Evolutionary conservation across 1,140 invertebrate species (phyloP).

Genomic region (Brachionus asplanchnoidis): DNA sequence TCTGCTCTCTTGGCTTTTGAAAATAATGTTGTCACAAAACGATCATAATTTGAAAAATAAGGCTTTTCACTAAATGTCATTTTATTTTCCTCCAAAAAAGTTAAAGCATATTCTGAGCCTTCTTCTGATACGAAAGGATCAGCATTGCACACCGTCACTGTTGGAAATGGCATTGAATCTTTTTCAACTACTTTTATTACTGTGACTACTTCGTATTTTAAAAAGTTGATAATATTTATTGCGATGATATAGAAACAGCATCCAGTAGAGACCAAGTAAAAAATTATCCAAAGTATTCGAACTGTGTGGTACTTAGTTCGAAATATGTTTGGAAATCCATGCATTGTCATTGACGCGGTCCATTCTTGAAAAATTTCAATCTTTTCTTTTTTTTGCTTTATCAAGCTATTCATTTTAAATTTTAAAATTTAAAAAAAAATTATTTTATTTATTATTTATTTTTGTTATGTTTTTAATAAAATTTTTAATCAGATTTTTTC

Average conservation of each 20-base stretch:
- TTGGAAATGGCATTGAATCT: background rate
- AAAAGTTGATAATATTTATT: background rate
- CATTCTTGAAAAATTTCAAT: too few relatives aligned
- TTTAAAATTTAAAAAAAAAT: too few relatives aligned
- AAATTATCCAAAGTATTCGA: background rate
- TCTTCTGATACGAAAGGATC: background rate
- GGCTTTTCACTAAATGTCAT: too few relatives aligned
- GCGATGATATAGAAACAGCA: background rate
- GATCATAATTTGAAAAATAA: background rate
- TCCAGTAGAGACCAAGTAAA: background rate
- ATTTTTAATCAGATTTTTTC: too few relatives aligned
- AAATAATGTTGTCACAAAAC: too few relatives aligned
- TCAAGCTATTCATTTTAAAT: too few relatives aligned
- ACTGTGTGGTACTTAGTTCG: background rate
- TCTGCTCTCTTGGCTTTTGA: too few relatives aligned
- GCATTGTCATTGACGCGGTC: too few relatives aligned
- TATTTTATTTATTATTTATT: too few relatives aligned
- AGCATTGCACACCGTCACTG: too few relatives aligned
- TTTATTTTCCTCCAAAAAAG: background rate
- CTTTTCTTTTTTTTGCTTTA: too few relatives aligned
- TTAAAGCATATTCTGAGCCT: background rate
- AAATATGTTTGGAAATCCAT: background rate
- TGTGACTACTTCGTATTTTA: background rate
- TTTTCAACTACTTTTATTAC: background rate
- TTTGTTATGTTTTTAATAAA: too few relatives aligned